A percentile compares a stretch with the other conserved stretches of the same genome.
These are phyloP conservation scores for Brienomyrus brachyistius DNA, from an alignment of 2,113 vertebrate genomes.

Conservation along the genomic window DNA sequence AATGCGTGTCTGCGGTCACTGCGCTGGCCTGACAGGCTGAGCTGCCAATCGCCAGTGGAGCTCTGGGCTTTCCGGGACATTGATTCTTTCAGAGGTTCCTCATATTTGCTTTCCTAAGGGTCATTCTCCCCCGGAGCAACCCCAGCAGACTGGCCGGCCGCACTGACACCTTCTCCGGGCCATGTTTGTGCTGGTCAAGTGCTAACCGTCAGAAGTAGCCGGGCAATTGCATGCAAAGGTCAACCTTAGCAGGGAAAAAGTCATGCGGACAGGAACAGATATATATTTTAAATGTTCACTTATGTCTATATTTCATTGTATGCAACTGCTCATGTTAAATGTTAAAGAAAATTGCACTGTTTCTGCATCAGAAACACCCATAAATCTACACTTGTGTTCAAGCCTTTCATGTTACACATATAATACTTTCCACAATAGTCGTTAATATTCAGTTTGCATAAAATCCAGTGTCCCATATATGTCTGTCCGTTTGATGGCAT, in stretches of 20 bases:
- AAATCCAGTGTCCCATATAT: neutral
- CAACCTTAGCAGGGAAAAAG: neutral
- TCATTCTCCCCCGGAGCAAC: neutral
- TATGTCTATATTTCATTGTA: neutral
- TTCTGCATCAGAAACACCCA: neutral
- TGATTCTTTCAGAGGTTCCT: neutral
- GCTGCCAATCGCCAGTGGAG: neutral
- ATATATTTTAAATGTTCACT: neutral
- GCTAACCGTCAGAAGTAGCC: neutral
- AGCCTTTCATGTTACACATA: neutral
- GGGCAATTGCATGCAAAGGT: neutral
- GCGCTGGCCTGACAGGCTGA: neutral
- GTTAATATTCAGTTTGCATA: neutral
- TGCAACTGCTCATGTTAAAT: neutral
- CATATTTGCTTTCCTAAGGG: constrained; percentile 11
- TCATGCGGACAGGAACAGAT: neutral
- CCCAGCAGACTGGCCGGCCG: neutral
- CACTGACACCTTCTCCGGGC: neutral
- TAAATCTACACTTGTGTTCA: neutral
- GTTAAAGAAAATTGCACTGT: neutral
- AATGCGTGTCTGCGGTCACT: neutral
- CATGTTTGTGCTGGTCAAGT: neutral
- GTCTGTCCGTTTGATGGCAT: neutral
- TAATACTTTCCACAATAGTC: neutral
- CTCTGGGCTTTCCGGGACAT: neutral